Evolutionary conservation across 1,140 invertebrate species (phyloP).

Genomic region (Brachystomella parvula): DNA sequence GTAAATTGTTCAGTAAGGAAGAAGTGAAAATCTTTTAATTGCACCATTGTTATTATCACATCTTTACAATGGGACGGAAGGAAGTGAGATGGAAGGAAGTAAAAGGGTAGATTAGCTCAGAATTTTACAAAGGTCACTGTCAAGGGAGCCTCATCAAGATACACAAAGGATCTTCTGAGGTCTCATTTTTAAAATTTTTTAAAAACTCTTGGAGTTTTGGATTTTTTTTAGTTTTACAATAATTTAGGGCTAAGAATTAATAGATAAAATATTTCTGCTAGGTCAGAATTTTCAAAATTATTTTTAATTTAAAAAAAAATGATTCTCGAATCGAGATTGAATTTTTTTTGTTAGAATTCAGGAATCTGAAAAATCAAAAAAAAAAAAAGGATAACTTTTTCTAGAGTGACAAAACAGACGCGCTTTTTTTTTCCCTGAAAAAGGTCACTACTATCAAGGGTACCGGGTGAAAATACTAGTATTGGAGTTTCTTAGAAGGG

Average conservation of each 20-base stretch:
- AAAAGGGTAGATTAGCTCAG: not conserved
- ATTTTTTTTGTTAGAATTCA: too few species aligned
- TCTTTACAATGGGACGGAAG: not conserved
- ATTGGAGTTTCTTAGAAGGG: too few species aligned
- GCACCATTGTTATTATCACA: slow-evolving; percentile 1
- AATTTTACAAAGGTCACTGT: not conserved
- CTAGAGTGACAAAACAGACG: too few species aligned
- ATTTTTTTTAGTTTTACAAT: not conserved
- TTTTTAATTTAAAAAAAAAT: not conserved
- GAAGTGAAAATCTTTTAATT: not conserved
- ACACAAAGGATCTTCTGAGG: too few species aligned
- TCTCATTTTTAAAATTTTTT: too few species aligned
- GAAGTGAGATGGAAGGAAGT: slow-evolving; percentile 3
- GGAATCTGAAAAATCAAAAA: too few species aligned
- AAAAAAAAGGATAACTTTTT: too few species aligned
- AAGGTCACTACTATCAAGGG: too few species aligned
- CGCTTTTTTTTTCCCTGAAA: too few species aligned
- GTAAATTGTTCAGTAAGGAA: too few species aligned
- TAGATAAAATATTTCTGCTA: not conserved
- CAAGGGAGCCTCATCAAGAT: not conserved
- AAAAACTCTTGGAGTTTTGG: too few species aligned
- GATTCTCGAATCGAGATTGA: not conserved
- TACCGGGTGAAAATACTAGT: too few species aligned
- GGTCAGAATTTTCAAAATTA: not conserved
- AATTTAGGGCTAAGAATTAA: not conserved